Base-by-base conservation (phyloP, 2,888 invertebrate species). In the Frankliniella fusca region DNA sequence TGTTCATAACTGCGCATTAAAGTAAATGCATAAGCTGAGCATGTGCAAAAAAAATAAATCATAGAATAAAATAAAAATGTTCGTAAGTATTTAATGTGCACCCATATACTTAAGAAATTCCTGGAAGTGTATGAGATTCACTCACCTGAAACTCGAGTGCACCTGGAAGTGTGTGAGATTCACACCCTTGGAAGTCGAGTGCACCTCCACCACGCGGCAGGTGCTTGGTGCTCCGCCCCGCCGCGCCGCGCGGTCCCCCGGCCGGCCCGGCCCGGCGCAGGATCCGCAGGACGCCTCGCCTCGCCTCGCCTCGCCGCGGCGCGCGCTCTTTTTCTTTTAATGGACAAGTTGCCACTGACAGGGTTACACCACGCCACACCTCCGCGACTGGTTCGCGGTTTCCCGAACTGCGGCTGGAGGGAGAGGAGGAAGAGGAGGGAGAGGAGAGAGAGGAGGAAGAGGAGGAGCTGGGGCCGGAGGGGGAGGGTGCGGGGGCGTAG, bases 341-440 rank as follows among this genome's bases (percentile, higher is more conserved):
- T 27, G 70, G 70, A 76, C 70, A 76, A 76, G 23, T 76, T 76
- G 70, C 70, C 70, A 76, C 70, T 76, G 70, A 7, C 23, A 23
- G 70, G 61, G 61, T 61, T 61, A 61, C 61, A 61, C 23, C 70
- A 70, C 70, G 70, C 70, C 70, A 76, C 70, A 76, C 70, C 70
- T 76, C 70, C 12, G 70, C 70, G 70, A 76, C 70, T 76, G 70
- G 10, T 23, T 76, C 70, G 70, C 70, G 70, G 23, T 76, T 76
- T 76, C 70, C 70, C 70, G 27, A 76, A 27, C 70, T 76, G 70
- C 27, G 61, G 61, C n/a, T 61, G 12, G 70, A 23, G 70, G 27
- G 9, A 11, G 70, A 70, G 8, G 70, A 76, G 27, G 70, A 61
- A 27, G 70, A 23, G 70, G 70, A 23, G 70, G 23, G 5, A 23